Evolutionary conservation across 92 coral and sea anemone species (phyloP), one percentile per base, ranked within the genome.

Genomic region (Bergia sp.): DNA sequence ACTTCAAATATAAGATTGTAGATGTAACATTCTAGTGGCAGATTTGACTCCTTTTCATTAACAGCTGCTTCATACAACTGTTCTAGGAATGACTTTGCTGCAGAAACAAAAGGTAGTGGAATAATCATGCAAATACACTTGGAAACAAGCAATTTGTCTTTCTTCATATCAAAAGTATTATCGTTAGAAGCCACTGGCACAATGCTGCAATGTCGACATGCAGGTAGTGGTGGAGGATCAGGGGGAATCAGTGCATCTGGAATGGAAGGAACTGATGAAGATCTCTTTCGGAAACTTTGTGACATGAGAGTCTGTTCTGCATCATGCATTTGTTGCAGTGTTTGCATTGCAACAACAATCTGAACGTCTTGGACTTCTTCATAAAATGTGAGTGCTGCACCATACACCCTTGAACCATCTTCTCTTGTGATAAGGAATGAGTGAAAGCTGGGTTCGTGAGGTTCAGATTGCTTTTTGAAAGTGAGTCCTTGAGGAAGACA

Each of bases 401-500:
- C 99, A 76, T 97, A 92, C 64, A 94, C 91, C 69, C 99, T 93
- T 15, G 98, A 88, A 74, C 99, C 99, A 92, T 97, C 99, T 61
- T 97, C 99, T 37, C 99, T 92, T 5, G 99, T 97, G 88, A 97
- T 97, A 4, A 97, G 93, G 40, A 97, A 97, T 40, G 99, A 94
- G 78, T 97, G 99, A 76, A 95, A 90, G 21, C 47, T 73, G 6
- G 96, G 94, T 20, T 90, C 89, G 82, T 95, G 98, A 3, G 90
- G 87, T 71, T 97, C 99, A 1, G 97, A 88, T 64, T 94, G 86
- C 82, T 91, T 91, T 82, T 92, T 97, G 91, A 97, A 97, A 21
- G 91, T 94, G 45, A 97, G 92, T n/a, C 99, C 99, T 79, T 95
- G 95, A 3, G 99, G 99, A 37, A 95, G 90, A 37, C 95, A 95